These are phyloP conservation scores for Catostomus latipinnis DNA, from an alignment of 2,797 vertebrate species.

Conservation along the genomic window DNA sequence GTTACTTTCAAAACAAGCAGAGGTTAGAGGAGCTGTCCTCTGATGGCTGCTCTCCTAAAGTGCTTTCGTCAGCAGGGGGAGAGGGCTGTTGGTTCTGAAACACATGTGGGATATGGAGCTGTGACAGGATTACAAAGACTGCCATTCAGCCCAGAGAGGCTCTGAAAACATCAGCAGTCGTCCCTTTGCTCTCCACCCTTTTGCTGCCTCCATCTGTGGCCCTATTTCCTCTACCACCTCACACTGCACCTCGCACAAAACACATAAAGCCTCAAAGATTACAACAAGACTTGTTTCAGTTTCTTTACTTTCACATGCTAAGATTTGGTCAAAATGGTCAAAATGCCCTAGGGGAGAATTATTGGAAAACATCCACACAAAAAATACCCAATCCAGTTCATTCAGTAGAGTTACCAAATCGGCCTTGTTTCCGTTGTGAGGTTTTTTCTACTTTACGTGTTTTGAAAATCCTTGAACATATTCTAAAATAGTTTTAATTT, in stretches of 20 bases:
- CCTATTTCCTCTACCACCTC: constrained; percentile 34
- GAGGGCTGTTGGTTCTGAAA: constrained; percentile 43
- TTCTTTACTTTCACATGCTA: neutral
- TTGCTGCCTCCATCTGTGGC: constrained; percentile 41
- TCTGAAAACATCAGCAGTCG: constrained; percentile 45
- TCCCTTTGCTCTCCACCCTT: constrained; percentile 32
- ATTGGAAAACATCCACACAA: constrained; percentile 6
- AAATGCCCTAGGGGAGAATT: neutral
- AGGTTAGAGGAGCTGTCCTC: constrained; percentile 15
- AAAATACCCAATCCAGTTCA: constrained; percentile 9
- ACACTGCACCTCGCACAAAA: constrained; percentile 26
- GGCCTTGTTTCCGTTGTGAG: neutral
- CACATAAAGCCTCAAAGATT: constrained; percentile 7
- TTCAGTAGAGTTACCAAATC: constrained; percentile 1
- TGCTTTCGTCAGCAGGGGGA: constrained; percentile 7
- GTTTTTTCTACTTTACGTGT: neutral
- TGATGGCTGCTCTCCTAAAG: constrained; percentile 30
- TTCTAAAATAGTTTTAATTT: constrained; percentile 2
- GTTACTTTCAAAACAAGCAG: constrained; percentile 30
- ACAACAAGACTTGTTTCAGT: constrained; percentile 10
- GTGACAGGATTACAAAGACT: constrained; percentile 60
- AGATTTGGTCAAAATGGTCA: neutral
- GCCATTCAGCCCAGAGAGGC: constrained; percentile 56
- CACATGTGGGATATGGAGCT: constrained; percentile 55
- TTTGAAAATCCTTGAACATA: neutral